A percentile compares a stretch with the other conserved stretches of the same genome.
Conservation (phyloP, 2,113 vertebrate genomes). For the Vidua macroura region DNA sequence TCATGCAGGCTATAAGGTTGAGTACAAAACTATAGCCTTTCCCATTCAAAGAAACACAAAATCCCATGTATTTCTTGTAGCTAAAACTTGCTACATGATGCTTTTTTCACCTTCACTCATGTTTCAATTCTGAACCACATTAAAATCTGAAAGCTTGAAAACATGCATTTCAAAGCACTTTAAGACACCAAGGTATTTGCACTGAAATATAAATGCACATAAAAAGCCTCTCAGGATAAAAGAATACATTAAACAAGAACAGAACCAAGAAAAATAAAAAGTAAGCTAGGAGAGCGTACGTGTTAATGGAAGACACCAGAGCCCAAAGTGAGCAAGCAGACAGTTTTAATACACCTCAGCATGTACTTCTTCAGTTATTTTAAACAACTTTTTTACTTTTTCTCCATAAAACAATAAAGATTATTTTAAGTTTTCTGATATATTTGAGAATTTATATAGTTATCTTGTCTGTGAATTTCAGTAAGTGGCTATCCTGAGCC, state of each 20-base stretch:
- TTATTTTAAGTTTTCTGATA: neutral
- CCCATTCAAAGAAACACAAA: neutral
- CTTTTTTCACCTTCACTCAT: neutral
- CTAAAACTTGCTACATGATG: neutral
- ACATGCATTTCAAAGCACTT: slow-evolving; percentile 39
- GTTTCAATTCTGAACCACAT: neutral
- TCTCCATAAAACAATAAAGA: neutral
- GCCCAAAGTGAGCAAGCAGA: slow-evolving; percentile 48
- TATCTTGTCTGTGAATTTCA: neutral
- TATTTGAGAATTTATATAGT: neutral
- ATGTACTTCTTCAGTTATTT: slow-evolving; percentile 48
- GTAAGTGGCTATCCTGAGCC: neutral
- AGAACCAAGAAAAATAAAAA: neutral
- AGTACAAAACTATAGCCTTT: neutral
- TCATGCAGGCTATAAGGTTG: neutral
- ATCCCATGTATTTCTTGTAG: accelerated
- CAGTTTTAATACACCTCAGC: slow-evolving; percentile 29
- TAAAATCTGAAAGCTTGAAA: neutral
- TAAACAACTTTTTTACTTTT: neutral
- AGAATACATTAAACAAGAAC: neutral
- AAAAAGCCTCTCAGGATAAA: neutral
- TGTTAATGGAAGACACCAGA: slow-evolving; percentile 58
- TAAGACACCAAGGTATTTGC: neutral
- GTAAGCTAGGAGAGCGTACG: neutral
- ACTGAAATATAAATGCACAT: neutral